phyloP scores from a whole-genome alignment of 2,113 vertebrate genomes.

The Osmerus eperlanus region DNA sequence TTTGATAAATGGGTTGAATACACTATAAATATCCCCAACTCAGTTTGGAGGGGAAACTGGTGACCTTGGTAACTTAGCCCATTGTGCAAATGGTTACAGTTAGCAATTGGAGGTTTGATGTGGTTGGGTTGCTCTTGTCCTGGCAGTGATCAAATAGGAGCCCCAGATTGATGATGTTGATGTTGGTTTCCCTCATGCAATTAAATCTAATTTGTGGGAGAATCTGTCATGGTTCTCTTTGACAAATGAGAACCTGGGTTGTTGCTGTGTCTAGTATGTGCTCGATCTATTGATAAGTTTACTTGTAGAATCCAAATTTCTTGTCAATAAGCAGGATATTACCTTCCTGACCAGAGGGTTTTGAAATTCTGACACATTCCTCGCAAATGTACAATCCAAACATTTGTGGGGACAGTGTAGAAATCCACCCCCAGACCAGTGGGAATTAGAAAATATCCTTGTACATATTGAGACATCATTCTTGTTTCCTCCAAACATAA shows the following conservation, averaged over 20 bases:
- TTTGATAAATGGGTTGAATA: conserved; percentile 39
- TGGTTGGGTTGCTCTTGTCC: conserved; percentile 28
- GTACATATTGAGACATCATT: no score
- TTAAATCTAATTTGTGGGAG: not conserved
- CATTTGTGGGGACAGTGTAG: no score
- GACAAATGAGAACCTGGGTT: not conserved
- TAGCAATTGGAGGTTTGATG: conserved; percentile 27
- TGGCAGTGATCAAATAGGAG: conserved; percentile 30
- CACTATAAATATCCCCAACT: conserved; percentile 35
- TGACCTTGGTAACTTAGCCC: conserved; percentile 23
- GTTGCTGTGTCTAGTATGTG: no score
- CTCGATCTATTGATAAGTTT: no score
- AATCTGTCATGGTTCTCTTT: not conserved
- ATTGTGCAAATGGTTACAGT: conserved; percentile 33
- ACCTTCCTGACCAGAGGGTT: no score
- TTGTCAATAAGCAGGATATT: no score
- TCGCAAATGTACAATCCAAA: no score
- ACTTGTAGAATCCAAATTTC: no score
- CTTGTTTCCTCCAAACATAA: no score
- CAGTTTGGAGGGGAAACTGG: conserved; percentile 14
- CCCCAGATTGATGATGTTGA: conserved; percentile 33
- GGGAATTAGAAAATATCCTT: no score
- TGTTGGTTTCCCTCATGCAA: conserved; percentile 3
- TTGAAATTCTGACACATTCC: no score
- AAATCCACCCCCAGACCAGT: no score